These are phyloP conservation scores for Choloepus hoffmanni DNA, from an alignment of 2,113 vertebrate species.

Conservation along the genomic window DNA sequence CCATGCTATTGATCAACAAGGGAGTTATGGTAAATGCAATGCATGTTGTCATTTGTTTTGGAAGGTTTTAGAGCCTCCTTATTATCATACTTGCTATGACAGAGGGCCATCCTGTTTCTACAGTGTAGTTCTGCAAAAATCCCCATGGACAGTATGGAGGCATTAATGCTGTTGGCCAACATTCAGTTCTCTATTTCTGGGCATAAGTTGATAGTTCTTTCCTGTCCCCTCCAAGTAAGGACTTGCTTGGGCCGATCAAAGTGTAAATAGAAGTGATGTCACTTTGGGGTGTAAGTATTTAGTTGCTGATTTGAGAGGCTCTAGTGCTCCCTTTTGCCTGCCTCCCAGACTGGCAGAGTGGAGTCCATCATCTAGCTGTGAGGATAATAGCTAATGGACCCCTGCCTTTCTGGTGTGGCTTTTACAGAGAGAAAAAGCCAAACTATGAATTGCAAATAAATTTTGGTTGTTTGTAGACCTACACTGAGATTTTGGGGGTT, in stretches of 20 bases:
- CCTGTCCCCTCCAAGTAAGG: background rate
- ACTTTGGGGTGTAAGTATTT: background rate
- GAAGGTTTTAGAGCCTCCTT: background rate
- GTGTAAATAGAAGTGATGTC: background rate
- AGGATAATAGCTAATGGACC: background rate
- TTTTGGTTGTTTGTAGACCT: background rate
- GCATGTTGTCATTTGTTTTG: background rate
- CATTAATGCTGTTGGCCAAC: background rate
- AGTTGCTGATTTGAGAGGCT: background rate
- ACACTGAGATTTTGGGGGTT: background rate
- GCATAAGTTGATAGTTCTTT: background rate
- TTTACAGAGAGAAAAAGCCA: too few relatives aligned
- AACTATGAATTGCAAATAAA: background rate
- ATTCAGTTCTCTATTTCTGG: background rate
- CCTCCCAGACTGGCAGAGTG: background rate
- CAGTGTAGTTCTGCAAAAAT: background rate
- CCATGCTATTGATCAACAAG: background rate
- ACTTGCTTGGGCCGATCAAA: background rate
- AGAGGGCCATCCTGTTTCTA: background rate
- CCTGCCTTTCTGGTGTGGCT: background rate
- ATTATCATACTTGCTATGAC: background rate
- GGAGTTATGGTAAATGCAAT: background rate
- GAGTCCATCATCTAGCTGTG: background rate
- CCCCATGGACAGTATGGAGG: background rate
- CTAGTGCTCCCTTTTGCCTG: background rate